Evolutionary conservation across 2,797 vertebrate genomes (phyloP).

Genomic region (Galaxias olidus): DNA sequence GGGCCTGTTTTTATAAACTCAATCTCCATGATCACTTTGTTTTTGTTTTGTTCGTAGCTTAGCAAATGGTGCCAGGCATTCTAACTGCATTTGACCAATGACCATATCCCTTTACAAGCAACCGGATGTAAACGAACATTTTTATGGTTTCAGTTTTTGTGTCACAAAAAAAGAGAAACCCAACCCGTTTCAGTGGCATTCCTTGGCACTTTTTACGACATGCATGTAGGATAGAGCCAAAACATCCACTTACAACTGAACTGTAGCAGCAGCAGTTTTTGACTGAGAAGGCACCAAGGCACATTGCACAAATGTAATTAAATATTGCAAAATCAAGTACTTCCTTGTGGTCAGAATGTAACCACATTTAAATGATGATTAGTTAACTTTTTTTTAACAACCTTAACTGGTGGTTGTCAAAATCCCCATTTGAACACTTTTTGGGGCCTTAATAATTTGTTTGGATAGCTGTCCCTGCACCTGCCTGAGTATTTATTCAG

Average conservation of each 20-base stretch:
- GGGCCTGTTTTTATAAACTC: conserved; percentile 21
- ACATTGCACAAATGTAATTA: conserved; percentile 6
- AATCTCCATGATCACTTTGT: conserved; percentile 7
- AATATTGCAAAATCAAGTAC: conserved; percentile 30
- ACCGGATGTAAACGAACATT: conserved; percentile 37
- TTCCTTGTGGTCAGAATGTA: background rate
- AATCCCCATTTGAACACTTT: background rate
- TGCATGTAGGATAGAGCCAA: conserved; percentile 21
- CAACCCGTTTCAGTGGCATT: conserved; percentile 40
- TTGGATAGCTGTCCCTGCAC: conserved; percentile 41
- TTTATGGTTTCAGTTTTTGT: conserved; percentile 46
- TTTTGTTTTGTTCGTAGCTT: conserved; percentile 35
- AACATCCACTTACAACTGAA: conserved; percentile 13
- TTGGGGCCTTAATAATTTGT: conserved; percentile 20
- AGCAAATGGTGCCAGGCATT: conserved; percentile 27
- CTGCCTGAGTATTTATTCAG: conserved; percentile 43
- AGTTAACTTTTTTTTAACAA: background rate
- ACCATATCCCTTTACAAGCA: conserved; percentile 27
- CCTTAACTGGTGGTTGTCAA: background rate
- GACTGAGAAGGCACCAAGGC: background rate
- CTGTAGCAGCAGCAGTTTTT: conserved; percentile 17
- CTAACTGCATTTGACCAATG: conserved; percentile 21
- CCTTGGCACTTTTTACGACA: conserved; percentile 35
- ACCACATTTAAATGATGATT: background rate
- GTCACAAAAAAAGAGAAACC: conserved; percentile 21